These are phyloP conservation scores for Gopherus flavomarginatus DNA, from an alignment of 2,113 vertebrate species.

Conservation along the genomic window DNA sequence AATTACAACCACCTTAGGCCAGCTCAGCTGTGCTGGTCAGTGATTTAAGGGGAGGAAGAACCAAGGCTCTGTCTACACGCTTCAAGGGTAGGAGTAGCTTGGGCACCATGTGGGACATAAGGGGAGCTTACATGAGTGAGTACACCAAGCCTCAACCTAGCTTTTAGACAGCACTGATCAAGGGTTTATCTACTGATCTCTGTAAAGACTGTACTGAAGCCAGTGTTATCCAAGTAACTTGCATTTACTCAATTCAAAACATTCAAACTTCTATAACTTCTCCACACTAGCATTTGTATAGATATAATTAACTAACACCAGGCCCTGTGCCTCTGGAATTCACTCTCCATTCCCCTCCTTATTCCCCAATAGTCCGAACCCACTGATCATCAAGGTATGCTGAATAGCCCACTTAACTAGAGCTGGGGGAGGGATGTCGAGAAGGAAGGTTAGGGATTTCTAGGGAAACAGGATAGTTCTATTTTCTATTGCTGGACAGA, in stretches of 20 bases:
- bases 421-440: neutral
- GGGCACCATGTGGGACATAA: neutral
- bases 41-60: no score
- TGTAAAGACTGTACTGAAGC: neutral
- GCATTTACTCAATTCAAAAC: no score
- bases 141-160: neutral
- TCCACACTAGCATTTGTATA: neutral
- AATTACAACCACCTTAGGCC: neutral
- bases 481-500: rapidly evolving
- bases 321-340: neutral
- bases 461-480: neutral
- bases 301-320: neutral
- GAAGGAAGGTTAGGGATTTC: neutral
- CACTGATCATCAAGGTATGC: rapidly evolving
- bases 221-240: neutral
- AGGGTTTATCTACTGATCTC: neutral
- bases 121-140: neutral
- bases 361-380: neutral
- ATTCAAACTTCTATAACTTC: neutral
- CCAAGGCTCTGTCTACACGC: neutral
- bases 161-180: neutral
- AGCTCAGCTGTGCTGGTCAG: neutral
- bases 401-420: neutral
- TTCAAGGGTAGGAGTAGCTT: no score
- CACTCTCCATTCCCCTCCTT: neutral